Conservation (phyloP, 2,888 invertebrate species). For the Pollenia amentaria region DNA sequence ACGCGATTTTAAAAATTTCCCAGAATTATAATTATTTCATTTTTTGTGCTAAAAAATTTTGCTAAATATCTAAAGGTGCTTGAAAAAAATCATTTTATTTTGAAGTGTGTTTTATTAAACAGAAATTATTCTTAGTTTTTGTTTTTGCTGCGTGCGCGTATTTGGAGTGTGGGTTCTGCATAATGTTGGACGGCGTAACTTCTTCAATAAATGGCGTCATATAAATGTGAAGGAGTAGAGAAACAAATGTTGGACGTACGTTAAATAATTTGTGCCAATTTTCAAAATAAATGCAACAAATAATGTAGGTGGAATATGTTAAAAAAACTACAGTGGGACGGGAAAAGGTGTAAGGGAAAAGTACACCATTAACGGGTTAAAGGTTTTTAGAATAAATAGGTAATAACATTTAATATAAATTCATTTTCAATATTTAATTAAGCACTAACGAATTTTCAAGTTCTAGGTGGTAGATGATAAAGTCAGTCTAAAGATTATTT, state of each 20-base stretch:
- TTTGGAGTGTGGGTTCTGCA: slow-evolving; percentile 64
- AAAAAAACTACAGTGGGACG: slow-evolving; percentile 18
- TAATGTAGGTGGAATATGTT: slow-evolving; percentile 44
- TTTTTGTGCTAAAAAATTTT: slow-evolving; percentile 25
- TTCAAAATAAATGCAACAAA: slow-evolving; percentile 57
- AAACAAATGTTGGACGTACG: slow-evolving; percentile 47
- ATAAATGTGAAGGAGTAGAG: slow-evolving; percentile 41
- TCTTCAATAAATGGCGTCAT: slow-evolving; percentile 66
- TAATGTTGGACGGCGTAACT: slow-evolving; percentile 47
- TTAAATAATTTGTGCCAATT: slow-evolving; percentile 72
- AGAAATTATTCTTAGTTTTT: slow-evolving; percentile 42
- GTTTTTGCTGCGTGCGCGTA: slow-evolving; percentile 3
- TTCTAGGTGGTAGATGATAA: neutral
- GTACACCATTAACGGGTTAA: too few species aligned
- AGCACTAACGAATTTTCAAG: too few species aligned
- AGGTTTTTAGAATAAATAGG: too few species aligned
- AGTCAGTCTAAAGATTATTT: neutral
- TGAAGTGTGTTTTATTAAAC: slow-evolving; percentile 9
- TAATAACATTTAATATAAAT: too few species aligned
- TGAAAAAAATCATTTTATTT: slow-evolving; percentile 12
- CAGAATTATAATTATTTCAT: neutral
- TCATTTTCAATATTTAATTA: too few species aligned
- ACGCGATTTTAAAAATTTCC: neutral
- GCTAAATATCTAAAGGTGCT: neutral
- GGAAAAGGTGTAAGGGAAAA: too few species aligned